Percentiles rank a stretch among this genome's conserved stretches.
These are phyloP conservation scores for Euglossa dilemma DNA, from an alignment of 1,140 invertebrate species.

Conservation along the genomic window DNA sequence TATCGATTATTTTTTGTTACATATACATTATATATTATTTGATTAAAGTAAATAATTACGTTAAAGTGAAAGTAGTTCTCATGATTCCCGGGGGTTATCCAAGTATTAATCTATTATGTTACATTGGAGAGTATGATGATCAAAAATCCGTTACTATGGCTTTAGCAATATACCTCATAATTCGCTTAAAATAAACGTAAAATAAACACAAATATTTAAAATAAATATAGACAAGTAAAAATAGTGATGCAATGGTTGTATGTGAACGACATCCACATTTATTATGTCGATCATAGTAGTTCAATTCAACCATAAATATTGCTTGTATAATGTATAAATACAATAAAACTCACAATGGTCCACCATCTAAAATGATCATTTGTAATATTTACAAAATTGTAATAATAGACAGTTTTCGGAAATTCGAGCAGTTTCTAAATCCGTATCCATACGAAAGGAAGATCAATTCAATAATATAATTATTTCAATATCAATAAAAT, in stretches of 20 bases:
- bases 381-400: slow-evolving; percentile 60
- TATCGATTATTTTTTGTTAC: slow-evolving; percentile 7
- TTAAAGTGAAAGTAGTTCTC: background rate
- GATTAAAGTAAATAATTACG: background rate
- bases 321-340: slow-evolving; percentile 54
- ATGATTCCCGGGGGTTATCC: background rate
- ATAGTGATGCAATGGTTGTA: slow-evolving; percentile 25
- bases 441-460: background rate
- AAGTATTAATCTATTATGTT: background rate
- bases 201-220: slow-evolving; percentile 4
- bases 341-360: slow-evolving; percentile 43
- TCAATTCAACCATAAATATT: slow-evolving; percentile 32
- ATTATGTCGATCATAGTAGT: slow-evolving; percentile 39
- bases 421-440: slow-evolving; percentile 54
- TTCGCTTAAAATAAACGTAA: background rate
- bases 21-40: slow-evolving; percentile 7
- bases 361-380: slow-evolving; percentile 23
- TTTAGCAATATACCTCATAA: background rate
- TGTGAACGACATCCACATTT: slow-evolving; percentile 51
- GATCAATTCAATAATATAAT: background rate
- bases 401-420: slow-evolving; percentile 60
- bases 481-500: no score
- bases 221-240: slow-evolving; percentile 16
- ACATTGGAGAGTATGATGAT: background rate
- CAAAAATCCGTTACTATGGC: background rate